These are phyloP conservation scores for Craterocephalus amniculus DNA, from an alignment of 2,797 vertebrate species.

Conservation along the genomic window DNA sequence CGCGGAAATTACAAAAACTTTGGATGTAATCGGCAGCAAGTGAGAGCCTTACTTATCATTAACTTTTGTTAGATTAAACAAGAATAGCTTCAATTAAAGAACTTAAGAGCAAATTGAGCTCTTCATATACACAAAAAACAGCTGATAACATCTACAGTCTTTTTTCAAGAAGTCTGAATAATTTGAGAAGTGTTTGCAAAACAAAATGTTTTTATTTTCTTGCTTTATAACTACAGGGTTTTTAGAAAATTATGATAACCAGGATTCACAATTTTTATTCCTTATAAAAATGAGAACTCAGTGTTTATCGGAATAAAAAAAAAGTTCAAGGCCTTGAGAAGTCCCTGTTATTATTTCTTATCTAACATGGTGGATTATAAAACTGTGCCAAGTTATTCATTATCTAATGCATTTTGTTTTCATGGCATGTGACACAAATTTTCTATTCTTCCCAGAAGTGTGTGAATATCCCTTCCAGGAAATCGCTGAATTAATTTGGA, in stretches of 20 bases:
- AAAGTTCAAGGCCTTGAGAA: not conserved
- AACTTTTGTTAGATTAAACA: not conserved
- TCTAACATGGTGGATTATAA: not conserved
- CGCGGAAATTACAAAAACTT: not conserved
- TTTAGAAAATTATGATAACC: not conserved
- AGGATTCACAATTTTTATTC: not conserved
- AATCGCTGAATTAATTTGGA: constrained; percentile 11
- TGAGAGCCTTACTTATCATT: not conserved
- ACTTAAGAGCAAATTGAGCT: not conserved
- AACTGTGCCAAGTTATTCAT: not conserved
- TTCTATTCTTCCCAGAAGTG: constrained; percentile 8
- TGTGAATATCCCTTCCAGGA: constrained; percentile 23
- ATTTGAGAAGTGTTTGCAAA: not conserved
- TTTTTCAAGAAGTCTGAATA: not conserved
- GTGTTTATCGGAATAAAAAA: no score
- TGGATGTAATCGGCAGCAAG: not conserved
- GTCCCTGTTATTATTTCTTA: not conserved
- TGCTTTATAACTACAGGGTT: not conserved
- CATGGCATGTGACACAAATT: constrained; percentile 1
- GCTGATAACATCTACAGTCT: not conserved
- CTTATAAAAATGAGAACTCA: no score
- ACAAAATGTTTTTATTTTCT: not conserved
- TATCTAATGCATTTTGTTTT: constrained; percentile 13
- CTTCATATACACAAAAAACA: not conserved
- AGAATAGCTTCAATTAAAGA: not conserved